Percentiles rank a stretch among this genome's conserved stretches.
phyloP scores from a whole-genome alignment of 1,140 invertebrate genomes.

The Lasaia peninsularis region DNA sequence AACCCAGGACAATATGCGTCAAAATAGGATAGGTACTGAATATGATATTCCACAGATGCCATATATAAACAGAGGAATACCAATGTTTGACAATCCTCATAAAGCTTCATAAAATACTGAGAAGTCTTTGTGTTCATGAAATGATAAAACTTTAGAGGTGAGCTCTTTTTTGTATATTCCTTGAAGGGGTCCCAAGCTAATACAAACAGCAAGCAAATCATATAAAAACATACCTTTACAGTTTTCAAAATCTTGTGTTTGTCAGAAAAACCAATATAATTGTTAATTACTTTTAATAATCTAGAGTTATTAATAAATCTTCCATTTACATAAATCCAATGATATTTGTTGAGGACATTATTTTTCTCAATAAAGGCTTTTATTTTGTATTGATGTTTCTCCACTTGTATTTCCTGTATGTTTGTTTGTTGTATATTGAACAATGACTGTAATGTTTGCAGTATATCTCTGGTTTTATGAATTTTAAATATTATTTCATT shows the following conservation, averaged over 20 bases:
- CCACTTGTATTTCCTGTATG: slow-evolving; percentile 71
- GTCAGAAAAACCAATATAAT: neutral
- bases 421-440: slow-evolving; percentile 65
- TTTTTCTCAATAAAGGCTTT: slow-evolving; percentile 77
- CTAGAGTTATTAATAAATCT: slow-evolving; percentile 76
- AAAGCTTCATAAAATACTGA: no score
- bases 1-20: no score
- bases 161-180: no score
- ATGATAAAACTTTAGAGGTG: no score
- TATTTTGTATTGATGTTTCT: slow-evolving; percentile 74
- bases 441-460: slow-evolving; percentile 74
- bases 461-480: slow-evolving; percentile 73
- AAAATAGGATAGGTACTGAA: no score
- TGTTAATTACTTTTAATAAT: slow-evolving; percentile 76
- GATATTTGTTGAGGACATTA: slow-evolving; percentile 66
- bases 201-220: neutral
- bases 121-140: no score
- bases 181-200: no score
- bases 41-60: no score
- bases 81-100: no score
- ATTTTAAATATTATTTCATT: slow-evolving; percentile 78
- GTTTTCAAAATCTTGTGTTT: slow-evolving; percentile 4
- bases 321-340: slow-evolving; percentile 82
- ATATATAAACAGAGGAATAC: no score
- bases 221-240: neutral